These are phyloP conservation scores for Cathartes aura DNA, from an alignment of 2,113 vertebrate genomes.

Conservation along the genomic window DNA sequence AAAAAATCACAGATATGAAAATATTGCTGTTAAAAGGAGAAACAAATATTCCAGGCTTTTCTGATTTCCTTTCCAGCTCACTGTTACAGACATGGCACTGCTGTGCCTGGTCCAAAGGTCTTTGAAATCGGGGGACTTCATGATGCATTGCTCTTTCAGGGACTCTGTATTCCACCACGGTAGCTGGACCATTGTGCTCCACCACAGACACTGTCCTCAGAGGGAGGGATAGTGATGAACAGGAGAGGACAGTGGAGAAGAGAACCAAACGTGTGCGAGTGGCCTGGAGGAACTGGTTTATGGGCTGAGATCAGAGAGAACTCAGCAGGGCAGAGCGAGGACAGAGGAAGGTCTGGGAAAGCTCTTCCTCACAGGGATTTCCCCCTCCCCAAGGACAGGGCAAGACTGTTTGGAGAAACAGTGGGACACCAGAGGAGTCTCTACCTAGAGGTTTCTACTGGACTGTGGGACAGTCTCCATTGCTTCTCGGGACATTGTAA, in stretches of 20 bases:
- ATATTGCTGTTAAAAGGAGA: not conserved
- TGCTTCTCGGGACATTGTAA: not conserved
- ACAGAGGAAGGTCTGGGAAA: not conserved
- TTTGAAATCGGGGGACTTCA: not conserved
- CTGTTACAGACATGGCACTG: not conserved
- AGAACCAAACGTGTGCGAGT: fast-evolving
- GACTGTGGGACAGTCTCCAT: not conserved
- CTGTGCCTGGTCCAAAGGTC: not conserved
- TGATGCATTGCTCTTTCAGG: not conserved
- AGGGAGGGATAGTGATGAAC: not conserved
- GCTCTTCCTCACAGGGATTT: not conserved
- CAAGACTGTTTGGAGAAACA: not conserved
- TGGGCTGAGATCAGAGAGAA: not conserved
- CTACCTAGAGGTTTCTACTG: not conserved
- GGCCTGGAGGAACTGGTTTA: not conserved
- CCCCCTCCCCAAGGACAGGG: not conserved
- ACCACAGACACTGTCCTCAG: not conserved
- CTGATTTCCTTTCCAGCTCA: not conserved
- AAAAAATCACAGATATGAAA: not conserved
- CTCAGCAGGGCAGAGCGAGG: not conserved
- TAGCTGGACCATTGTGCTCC: not conserved
- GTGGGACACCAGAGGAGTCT: not conserved
- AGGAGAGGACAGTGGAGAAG: not conserved
- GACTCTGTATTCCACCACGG: not conserved
- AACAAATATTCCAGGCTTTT: not conserved